Evolutionary conservation across 2,888 invertebrate genomes (phyloP), one percentile per base, ranked within the genome.

Genomic region (Ophion ventricosus): DNA sequence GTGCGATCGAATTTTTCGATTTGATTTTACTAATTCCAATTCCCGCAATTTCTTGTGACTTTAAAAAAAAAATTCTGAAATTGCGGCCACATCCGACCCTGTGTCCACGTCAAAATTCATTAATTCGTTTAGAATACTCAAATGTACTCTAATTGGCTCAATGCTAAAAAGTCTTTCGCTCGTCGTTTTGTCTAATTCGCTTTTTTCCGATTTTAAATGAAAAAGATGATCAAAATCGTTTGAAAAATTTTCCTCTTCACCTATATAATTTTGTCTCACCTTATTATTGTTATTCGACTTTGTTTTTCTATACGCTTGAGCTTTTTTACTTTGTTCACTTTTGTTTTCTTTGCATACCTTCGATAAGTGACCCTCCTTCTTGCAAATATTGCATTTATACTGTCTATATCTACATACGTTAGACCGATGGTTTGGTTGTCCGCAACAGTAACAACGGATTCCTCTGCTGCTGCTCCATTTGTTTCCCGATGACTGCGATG

Each of bases 321-420:
- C 72, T 20, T 11, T 57, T 59, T 43, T 75, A 72, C 35, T 35
- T 35, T 35, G 35, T 35, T 35, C 35, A 54, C 5, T 88, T 80
- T 56, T 49, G n/a, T 73, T 84, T 11, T 79, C 56, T 54, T 64
- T 63, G 25, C 82, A 82, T n/a, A 84, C 66, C 3, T 29, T 49
- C 11, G 61, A 49, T 8, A 84, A 79, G 35, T 82, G 79, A 3
- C 82, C 79, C 8, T 61, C 61, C 40, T 25, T 79, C 7, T 76
- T 75, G 35, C 82, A 84, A 23, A 54, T 57, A 75, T 75, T 79
- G 70, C 82, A 84, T 0, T 11, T 35, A 64, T 61, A 64, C 29
- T 66, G 10, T 11, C 63, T 73, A 72, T 67, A 84, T 74, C 61
- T 69, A 74, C 75, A 82, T 26, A 67, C 26, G 59, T 14, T 76